These are phyloP conservation scores for Tachyglossus aculeatus DNA, from an alignment of 2,797 vertebrate species.

Conservation along the genomic window DNA sequence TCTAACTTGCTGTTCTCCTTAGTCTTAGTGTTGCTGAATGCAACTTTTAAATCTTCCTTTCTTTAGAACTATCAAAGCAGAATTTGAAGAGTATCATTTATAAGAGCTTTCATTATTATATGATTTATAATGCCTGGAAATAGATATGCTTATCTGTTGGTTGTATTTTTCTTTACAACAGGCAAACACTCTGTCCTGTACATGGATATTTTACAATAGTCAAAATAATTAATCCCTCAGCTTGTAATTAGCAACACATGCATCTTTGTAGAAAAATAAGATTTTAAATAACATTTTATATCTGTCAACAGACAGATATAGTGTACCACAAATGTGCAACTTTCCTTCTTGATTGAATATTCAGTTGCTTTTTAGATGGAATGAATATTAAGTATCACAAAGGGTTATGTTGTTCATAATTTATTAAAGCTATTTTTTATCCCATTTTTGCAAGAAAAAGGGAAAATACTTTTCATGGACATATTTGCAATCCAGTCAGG, in stretches of 20 bases:
- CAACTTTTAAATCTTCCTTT: conserved; percentile 60
- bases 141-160: conserved; percentile 8
- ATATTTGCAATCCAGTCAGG: conserved; percentile 19
- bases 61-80: conserved; percentile 70
- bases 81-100: conserved; percentile 72
- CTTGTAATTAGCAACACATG: conserved; percentile 32
- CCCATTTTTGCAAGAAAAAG: conserved; percentile 46
- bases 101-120: conserved; percentile 67
- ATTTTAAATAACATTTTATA: conserved; percentile 37
- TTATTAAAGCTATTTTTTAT: conserved; percentile 43
- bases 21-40: conserved; percentile 63
- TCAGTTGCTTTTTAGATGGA: conserved; percentile 44
- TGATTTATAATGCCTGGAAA: conserved; percentile 23
- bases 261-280: conserved; percentile 28
- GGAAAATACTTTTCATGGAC: conserved; percentile 22
- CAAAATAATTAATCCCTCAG: conserved; percentile 36
- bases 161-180: conserved; percentile 39
- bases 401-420: conserved; percentile 47
- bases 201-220: conserved; percentile 36
- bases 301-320: not conserved
- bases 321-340: conserved; percentile 43
- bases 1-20: conserved; percentile 52
- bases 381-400: conserved; percentile 36
- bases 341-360: conserved; percentile 44
- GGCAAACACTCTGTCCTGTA: conserved; percentile 17